phyloP scores from a whole-genome alignment of 1,140 invertebrate genomes.

The Thereuonema tuberculata region DNA sequence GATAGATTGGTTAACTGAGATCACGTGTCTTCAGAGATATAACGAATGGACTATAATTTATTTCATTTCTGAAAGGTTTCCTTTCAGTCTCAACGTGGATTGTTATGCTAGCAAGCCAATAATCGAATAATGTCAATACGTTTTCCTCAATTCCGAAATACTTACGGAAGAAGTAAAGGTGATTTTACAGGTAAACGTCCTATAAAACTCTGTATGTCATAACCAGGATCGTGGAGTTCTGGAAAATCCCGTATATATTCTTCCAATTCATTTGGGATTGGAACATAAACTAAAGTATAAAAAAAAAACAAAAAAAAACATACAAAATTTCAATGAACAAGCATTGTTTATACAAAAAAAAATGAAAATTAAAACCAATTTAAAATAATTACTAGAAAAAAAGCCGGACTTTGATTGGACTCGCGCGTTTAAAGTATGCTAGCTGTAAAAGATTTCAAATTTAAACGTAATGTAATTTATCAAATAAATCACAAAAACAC shows the following conservation, averaged over 20 bases:
- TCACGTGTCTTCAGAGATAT: too few species aligned
- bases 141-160: conserved; percentile 12
- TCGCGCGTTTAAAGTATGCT: too few species aligned
- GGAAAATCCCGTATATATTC: conserved; percentile 47
- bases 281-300: conserved; percentile 43
- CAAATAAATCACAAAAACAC: too few species aligned
- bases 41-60: too few species aligned
- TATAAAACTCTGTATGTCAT: conserved; percentile 41
- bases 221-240: conserved; percentile 55
- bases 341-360: too few species aligned
- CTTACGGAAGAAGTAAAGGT: conserved; percentile 53
- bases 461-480: too few species aligned
- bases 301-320: background rate
- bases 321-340: too few species aligned
- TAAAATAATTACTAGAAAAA: too few species aligned
- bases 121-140: background rate
- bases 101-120: background rate
- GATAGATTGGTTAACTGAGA: too few species aligned
- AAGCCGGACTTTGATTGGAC: too few species aligned
- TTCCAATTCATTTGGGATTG: conserved; percentile 44
- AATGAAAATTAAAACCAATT: too few species aligned
- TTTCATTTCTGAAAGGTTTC: background rate
- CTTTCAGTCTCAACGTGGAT: background rate
- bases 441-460: too few species aligned
- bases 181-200: conserved; percentile 33